phyloP scores from a whole-genome alignment of 2,797 vertebrate genomes.

The Holocentrus rufus region DNA sequence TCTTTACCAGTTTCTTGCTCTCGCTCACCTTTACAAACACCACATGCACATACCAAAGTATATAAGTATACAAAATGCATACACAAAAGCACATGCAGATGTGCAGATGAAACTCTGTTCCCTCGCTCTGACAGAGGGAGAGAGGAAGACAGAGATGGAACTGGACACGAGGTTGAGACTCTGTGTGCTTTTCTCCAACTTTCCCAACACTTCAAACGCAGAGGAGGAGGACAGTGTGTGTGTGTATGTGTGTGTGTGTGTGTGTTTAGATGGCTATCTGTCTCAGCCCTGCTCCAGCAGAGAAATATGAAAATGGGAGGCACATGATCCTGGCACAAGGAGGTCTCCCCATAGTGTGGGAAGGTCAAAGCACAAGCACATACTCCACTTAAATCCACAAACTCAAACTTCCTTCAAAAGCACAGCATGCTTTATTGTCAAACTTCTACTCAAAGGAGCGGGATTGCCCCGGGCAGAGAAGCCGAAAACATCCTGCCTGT shows the following conservation, averaged over 20 bases:
- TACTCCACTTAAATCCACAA: slow-evolving; percentile 67
- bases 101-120: slow-evolving; percentile 12
- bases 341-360: slow-evolving; percentile 36
- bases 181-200: neutral
- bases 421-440: slow-evolving; percentile 30
- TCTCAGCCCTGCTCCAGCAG: slow-evolving; percentile 44
- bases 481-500: neutral
- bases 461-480: slow-evolving; percentile 3
- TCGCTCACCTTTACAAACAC: slow-evolving; percentile 13
- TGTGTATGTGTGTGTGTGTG: slow-evolving; percentile 14
- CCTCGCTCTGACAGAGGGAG: neutral
- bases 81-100: slow-evolving; percentile 47
- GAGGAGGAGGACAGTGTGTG: slow-evolving; percentile 1
- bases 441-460: slow-evolving; percentile 32
- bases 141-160: neutral
- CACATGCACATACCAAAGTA: slow-evolving; percentile 3
- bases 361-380: slow-evolving; percentile 66
- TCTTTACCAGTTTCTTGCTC: slow-evolving; percentile 20
- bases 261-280: slow-evolving; percentile 61
- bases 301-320: slow-evolving; percentile 58
- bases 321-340: slow-evolving; percentile 36
- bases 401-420: slow-evolving; percentile 52
- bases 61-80: neutral
- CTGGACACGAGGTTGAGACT: neutral
- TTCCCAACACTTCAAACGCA: slow-evolving; percentile 44